Evolutionary conservation across 2,888 invertebrate genomes (phyloP).

Genomic region (Aphidius colemani): DNA sequence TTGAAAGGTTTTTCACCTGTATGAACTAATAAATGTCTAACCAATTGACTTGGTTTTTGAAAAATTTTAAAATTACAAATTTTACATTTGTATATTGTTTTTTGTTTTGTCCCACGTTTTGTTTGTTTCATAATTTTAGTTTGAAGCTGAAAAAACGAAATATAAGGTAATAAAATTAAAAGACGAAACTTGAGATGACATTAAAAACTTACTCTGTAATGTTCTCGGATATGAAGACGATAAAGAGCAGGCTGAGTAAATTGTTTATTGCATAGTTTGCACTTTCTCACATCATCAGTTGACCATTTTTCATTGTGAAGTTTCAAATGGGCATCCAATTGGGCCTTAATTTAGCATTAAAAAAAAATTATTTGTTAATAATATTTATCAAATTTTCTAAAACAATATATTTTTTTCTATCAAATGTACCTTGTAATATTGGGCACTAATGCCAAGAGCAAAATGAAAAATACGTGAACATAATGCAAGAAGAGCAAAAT

Average conservation of each 20-base stretch:
- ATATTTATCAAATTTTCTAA: constrained; percentile 4
- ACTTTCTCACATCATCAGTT: constrained; percentile 59
- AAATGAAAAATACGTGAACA: constrained; percentile 49
- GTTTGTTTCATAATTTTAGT: constrained; percentile 51
- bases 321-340: constrained; percentile 54
- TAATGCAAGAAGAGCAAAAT: constrained; percentile 47
- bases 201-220: constrained; percentile 63
- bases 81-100: constrained; percentile 60
- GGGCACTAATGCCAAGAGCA: constrained; percentile 48
- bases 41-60: constrained; percentile 69
- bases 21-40: constrained; percentile 70
- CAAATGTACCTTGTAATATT: constrained; percentile 45
- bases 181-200: background rate
- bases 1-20: constrained; percentile 69
- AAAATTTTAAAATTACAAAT: constrained; percentile 63
- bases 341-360: constrained; percentile 41
- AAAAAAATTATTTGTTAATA: constrained; percentile 11
- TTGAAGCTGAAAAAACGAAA: constrained; percentile 39
- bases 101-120: constrained; percentile 48
- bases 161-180: constrained; percentile 10
- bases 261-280: constrained; percentile 65
- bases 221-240: constrained; percentile 63
- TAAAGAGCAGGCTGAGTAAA: constrained; percentile 60
- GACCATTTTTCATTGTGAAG: constrained; percentile 55
- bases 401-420: constrained; percentile 2